Evolutionary conservation across 1,140 invertebrate species (phyloP), one percentile per base, ranked within the genome.

Genomic region (Zophobas atratus): DNA sequence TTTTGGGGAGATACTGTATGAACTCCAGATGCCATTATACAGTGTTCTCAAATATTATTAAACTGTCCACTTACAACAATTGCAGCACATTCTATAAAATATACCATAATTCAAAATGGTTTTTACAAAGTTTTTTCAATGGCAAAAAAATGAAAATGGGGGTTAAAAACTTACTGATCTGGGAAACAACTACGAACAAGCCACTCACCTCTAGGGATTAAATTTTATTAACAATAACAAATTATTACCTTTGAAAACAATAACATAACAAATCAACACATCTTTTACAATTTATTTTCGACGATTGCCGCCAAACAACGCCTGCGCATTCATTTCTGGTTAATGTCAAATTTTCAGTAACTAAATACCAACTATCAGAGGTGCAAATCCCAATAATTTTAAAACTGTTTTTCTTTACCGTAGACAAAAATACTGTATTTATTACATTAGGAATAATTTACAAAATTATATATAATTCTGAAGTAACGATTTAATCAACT

Each of bases 11-110:
- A 43, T n/a, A 67, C 32, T 43, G 60, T 43, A 20, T 67, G 60
- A 20, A 67, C 33, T 67, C 20, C 60, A n/a, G 60, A 67, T 67
- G 60, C 60, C 60, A 67, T 67, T 8, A n/a, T 51, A n/a, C 49
- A 46, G 43, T 51, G 2, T 20, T 6, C 3, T 51, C 49, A 51
- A 2, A 2, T 20, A 2, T 67, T 67, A 43, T 20, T 2, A 32
- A 67, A 67, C 41, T 43, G 8, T 32, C 5, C 60, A 6, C 1
- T 2, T 20, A n/a, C n/a, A 39, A 63, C 32, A 8, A 63, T 41
- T 46, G 0, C 60, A 67, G 33, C 32, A 38, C 60, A 67, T 67
- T 67, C 39, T 67, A 8, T 2, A 67, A 67, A 67, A 67, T 4
- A 46, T 33, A 41, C 20, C 38, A n/a, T 63, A 34, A 63, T 35